phyloP scores from a whole-genome alignment of 2,113 vertebrate genomes.

The Cyanoderma ruficeps region DNA sequence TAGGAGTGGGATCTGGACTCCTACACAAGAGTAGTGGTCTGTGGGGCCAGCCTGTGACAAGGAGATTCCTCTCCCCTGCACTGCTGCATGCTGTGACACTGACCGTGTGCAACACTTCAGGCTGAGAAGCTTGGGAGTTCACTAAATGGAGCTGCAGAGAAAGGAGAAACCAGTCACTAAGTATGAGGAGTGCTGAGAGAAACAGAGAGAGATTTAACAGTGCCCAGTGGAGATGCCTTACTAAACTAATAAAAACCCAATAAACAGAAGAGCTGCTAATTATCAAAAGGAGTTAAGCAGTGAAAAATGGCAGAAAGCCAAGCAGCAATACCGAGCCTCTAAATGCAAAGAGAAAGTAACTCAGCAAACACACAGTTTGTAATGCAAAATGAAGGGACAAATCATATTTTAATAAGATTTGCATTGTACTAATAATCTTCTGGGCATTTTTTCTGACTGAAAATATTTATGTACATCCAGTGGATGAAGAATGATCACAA shows the following conservation, averaged over 20 bases:
- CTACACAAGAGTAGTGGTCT: fast-evolving
- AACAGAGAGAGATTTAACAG: background rate
- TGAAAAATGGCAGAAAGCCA: slow-evolving; percentile 6
- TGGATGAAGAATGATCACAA: background rate
- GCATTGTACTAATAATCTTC: background rate
- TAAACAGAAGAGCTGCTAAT: slow-evolving; percentile 9
- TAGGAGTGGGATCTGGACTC: background rate
- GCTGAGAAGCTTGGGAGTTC: background rate
- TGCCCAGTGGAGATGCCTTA: background rate
- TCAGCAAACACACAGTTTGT: background rate
- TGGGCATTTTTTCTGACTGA: background rate
- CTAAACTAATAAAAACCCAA: background rate
- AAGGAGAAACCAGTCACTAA: background rate
- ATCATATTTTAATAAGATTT: background rate
- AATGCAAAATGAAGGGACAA: background rate
- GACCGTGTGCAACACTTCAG: background rate
- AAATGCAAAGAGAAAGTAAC: background rate
- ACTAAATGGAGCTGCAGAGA: background rate
- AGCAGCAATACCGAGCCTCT: background rate
- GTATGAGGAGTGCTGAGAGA: background rate
- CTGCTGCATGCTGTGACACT: background rate
- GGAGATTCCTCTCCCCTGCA: background rate
- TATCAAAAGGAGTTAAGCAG: slow-evolving; percentile 10
- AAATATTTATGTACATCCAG: background rate
- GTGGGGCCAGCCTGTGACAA: background rate